These are phyloP conservation scores for Caranx ignobilis DNA, from an alignment of 2,113 vertebrate genomes.

Conservation along the genomic window DNA sequence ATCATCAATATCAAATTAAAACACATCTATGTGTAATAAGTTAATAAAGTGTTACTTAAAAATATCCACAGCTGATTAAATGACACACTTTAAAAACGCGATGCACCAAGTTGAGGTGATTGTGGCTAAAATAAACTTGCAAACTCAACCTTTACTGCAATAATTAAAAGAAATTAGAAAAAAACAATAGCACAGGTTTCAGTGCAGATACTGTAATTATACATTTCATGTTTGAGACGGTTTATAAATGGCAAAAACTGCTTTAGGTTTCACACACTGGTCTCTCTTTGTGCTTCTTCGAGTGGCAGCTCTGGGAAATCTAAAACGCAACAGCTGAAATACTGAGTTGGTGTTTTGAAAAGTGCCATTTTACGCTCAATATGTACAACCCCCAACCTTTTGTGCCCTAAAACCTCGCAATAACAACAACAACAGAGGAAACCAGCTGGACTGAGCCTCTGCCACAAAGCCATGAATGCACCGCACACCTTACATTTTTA, in stretches of 20 bases:
- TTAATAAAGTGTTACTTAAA: slow-evolving; percentile 26
- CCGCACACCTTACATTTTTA: neutral
- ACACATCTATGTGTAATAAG: slow-evolving; percentile 27
- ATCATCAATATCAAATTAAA: slow-evolving; percentile 53
- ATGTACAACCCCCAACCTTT: slow-evolving; percentile 45
- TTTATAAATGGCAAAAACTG: slow-evolving; percentile 1
- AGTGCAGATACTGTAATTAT: neutral
- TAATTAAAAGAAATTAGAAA: slow-evolving; percentile 5
- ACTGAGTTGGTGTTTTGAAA: slow-evolving; percentile 59
- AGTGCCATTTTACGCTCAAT: slow-evolving; percentile 47
- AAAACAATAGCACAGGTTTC: neutral
- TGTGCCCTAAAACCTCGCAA: slow-evolving; percentile 11
- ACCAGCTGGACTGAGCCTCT: slow-evolving; percentile 32
- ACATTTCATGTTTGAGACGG: neutral
- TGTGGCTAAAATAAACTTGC: slow-evolving; percentile 14
- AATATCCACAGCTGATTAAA: slow-evolving; percentile 6
- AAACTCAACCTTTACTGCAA: neutral
- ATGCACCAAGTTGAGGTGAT: slow-evolving; percentile 14
- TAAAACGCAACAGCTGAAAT: slow-evolving; percentile 34
- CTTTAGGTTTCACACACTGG: slow-evolving; percentile 33
- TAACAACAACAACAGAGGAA: slow-evolving; percentile 19
- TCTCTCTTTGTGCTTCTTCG: slow-evolving; percentile 69
- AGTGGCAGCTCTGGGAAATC: slow-evolving; percentile 46
- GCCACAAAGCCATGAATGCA: slow-evolving; percentile 1
- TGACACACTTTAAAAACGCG: neutral